Conservation (phyloP, 2,888 invertebrate species). For the Lymantria monacha region DNA sequence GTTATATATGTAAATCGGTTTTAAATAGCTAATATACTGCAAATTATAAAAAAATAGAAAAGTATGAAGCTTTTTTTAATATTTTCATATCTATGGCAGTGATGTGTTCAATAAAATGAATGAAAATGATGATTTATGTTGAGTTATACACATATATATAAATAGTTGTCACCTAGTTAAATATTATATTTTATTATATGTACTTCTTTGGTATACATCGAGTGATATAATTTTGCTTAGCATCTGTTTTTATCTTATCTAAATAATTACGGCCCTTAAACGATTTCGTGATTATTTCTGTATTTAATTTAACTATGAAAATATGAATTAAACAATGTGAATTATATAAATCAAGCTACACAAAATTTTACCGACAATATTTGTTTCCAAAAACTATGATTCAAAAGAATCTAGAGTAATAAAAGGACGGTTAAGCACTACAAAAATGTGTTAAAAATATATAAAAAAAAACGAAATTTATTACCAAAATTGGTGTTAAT, state of each 20-base stretch:
- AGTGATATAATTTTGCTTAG: conserved; percentile 21
- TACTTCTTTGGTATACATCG: conserved; percentile 68
- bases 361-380: too few species aligned
- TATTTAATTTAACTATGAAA: neutral
- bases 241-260: neutral
- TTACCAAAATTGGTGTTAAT: conserved; percentile 46
- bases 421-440: conserved; percentile 41
- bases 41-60: conserved; percentile 5
- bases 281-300: neutral
- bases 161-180: conserved; percentile 21
- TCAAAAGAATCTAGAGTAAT: conserved; percentile 11
- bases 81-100: conserved; percentile 44
- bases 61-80: neutral
- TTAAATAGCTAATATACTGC: neutral
- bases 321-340: neutral
- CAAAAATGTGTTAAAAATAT: conserved; percentile 11
- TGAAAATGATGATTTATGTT: conserved; percentile 10
- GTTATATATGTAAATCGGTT: neutral
- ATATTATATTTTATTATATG: conserved; percentile 19
- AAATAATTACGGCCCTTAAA: neutral
- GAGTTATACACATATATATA: neutral
- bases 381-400: conserved; percentile 10
- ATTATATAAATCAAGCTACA: neutral
- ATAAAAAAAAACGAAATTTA: conserved; percentile 21
- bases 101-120: conserved; percentile 25